Evolutionary conservation across 2,113 vertebrate genomes (phyloP), one percentile per base, ranked within the genome.

Genomic region (Silurus glanis): DNA sequence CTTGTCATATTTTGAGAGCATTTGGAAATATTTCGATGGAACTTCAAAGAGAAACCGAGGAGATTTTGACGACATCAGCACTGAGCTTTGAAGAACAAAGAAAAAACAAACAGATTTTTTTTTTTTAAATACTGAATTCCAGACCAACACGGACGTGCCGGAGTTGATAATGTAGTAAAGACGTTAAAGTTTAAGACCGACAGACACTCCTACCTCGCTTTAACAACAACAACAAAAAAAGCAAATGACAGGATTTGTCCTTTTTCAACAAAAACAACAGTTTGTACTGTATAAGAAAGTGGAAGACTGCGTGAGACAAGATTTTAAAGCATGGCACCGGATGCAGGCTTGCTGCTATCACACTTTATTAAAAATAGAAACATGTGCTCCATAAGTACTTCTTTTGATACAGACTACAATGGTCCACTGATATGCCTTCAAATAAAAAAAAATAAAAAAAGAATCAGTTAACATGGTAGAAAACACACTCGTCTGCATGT

Each of bases 311-410:
- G 84, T 0, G 25, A n/a, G 47, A 82, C 79, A 82, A 37, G 55
- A 72, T 23, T 83, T 67, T 28, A 69, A 87, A 90, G 91, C 91
- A 84, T 87, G 89, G 85, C 83, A 92, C 72, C 83, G 88, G 85
- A 90, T 75, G 86, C 88, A 89, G 83, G 86, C 80, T 71, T 86
- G 92, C 90, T 92, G 91, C 93, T 93, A 93, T 93, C 89, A 94
- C 93, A 93, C 89, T 94, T 94, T 93, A 94, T 94, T 93, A 92
- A 94, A 94, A 94, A 94, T 94, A 94, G 91, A 94, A 93, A 93
- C 92, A 93, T 93, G 92, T 94, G 92, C 92, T 93, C 87, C 91
- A 93, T 94, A 92, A 37, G 91, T 92, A 93, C 88, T 93, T 93
- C 91, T 88, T 83, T 82, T 90, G 87, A 92, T 93, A 93, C 93